Percentiles rank a stretch among this genome's conserved stretches.
These are phyloP conservation scores for Pelodytes ibericus DNA, from an alignment of 2,797 vertebrate genomes.

Conservation along the genomic window DNA sequence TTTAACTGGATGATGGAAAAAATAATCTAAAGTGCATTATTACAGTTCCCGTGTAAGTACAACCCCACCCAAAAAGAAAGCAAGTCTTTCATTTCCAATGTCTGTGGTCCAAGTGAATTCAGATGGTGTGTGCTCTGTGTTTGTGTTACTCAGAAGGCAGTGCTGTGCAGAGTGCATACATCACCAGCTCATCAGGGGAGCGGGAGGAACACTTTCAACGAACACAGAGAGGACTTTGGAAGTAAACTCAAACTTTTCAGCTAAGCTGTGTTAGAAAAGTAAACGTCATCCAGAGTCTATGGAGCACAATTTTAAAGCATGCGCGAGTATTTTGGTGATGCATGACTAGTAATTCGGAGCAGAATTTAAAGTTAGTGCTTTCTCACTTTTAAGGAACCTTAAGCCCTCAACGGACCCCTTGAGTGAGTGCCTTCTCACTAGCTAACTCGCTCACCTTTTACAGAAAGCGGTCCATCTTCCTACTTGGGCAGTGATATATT, in stretches of 20 bases:
- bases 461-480: too few species aligned
- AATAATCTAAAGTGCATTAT: constrained; percentile 8
- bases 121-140: constrained; percentile 60
- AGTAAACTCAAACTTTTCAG: constrained; percentile 75
- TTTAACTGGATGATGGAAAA: constrained; percentile 15
- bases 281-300: constrained; percentile 8
- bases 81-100: constrained; percentile 65
- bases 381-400: too few species aligned
- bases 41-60: constrained; percentile 37
- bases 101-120: constrained; percentile 67
- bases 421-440: too few species aligned
- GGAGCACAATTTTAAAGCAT: not conserved
- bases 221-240: constrained; percentile 69
- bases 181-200: constrained; percentile 67
- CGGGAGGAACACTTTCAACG: constrained; percentile 62
- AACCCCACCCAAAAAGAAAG: constrained; percentile 71
- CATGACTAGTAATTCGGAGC: too few species aligned
- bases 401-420: too few species aligned
- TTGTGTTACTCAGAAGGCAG: constrained; percentile 70
- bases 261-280: constrained; percentile 58
- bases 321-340: not conserved
- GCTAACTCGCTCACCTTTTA: too few species aligned
- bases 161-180: constrained; percentile 70
- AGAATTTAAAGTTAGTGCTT: too few species aligned
- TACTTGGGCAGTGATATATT: too few species aligned